Evolutionary conservation across 2,113 vertebrate species (phyloP).

Genomic region (Mellivora capensis): DNA sequence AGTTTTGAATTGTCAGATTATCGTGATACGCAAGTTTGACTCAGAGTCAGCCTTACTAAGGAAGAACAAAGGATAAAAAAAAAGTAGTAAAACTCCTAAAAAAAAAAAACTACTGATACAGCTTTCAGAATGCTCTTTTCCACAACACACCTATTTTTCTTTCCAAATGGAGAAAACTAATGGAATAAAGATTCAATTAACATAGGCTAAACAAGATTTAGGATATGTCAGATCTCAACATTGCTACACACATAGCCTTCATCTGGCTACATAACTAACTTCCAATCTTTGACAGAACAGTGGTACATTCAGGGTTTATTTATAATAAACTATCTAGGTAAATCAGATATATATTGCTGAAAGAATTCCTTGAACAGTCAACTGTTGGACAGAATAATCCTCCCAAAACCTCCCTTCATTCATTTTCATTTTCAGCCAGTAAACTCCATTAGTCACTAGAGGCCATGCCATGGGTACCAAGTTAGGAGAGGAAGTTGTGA

Average conservation of each 20-base stretch:
- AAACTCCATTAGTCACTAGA: background rate
- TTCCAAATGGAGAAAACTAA: too few species aligned
- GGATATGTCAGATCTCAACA: too few species aligned
- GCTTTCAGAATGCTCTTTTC: too few species aligned
- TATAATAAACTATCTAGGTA: background rate
- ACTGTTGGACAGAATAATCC: background rate
- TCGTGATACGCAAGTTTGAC: too few species aligned
- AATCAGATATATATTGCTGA: background rate
- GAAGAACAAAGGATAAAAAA: too few species aligned
- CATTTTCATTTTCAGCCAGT: background rate
- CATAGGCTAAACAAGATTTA: too few species aligned
- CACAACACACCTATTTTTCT: too few species aligned
- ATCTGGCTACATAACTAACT: background rate
- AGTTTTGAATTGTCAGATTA: too few species aligned
- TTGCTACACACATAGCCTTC: background rate
- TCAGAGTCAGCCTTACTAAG: too few species aligned
- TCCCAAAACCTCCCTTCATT: background rate
- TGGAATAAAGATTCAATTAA: too few species aligned
- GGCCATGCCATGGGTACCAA: background rate
- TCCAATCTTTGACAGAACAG: background rate
- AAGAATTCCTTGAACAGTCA: background rate
- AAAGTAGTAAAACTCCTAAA: too few species aligned
- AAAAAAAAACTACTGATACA: too few species aligned
- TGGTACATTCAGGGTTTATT: background rate
- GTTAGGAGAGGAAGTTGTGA: background rate